Percentiles rank a stretch among this genome's conserved stretches.
phyloP scores from a whole-genome alignment of 2,797 vertebrate species.

The Somateria mollissima region DNA sequence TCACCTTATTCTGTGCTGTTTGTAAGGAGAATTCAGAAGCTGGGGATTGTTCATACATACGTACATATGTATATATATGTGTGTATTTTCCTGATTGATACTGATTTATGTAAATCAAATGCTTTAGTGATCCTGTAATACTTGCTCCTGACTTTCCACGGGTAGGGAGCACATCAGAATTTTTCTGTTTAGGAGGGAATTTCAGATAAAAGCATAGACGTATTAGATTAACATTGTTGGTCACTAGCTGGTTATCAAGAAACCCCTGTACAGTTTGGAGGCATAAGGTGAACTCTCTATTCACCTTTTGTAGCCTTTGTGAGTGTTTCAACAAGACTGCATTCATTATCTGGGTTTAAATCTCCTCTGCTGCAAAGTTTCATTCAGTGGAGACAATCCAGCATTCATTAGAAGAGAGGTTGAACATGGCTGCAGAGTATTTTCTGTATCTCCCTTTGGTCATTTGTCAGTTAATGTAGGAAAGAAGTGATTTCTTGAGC shows the following conservation, averaged over 20 bases:
- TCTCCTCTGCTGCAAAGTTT: not conserved
- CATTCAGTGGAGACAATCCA: not conserved
- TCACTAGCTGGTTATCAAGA: not conserved
- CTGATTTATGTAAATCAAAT: not conserved
- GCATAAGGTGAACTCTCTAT: not conserved
- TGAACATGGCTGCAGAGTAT: not conserved
- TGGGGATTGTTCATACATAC: not conserved
- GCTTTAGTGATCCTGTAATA: not conserved
- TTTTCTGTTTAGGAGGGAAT: not conserved
- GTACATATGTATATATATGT: too few species aligned
- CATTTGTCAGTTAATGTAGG: accelerated
- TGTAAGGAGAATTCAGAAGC: not conserved
- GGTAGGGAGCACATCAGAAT: too few species aligned
- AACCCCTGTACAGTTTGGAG: not conserved
- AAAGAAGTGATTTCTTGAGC: not conserved
- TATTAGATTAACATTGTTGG: not conserved
- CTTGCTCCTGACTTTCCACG: not conserved
- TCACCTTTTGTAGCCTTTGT: not conserved
- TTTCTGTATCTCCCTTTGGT: not conserved
- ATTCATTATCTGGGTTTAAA: too few species aligned
- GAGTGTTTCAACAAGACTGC: not conserved
- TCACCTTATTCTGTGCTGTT: not conserved
- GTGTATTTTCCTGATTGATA: not conserved
- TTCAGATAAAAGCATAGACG: not conserved
- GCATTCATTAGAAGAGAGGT: accelerated